Base-by-base conservation (phyloP, 2,113 vertebrate genomes). In the Hippocampus abdominalis region DNA sequence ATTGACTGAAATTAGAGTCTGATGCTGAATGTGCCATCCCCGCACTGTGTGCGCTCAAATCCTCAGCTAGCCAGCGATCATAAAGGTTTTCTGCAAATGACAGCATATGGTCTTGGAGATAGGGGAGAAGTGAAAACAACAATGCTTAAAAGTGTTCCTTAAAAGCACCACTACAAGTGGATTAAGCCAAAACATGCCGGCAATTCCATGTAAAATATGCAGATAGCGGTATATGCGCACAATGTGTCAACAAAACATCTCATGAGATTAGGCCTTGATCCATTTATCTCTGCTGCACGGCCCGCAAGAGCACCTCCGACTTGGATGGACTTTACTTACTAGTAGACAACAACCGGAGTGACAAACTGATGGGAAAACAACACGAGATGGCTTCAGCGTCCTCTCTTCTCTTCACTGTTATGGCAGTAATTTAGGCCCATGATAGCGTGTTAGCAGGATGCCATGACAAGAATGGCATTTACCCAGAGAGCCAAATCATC, bases 1-100 rank as follows among this genome's bases (percentile, higher is more conserved):
- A 95, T 93, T 90, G 88, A 93, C 93, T 94, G 93, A 95, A 96
- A 95, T 94, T 93, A 94, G 88, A 93, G 93, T 92, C 92, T 93
- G 94, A 94, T 93, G 93, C 89, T 87, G 56, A 92, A 96, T 93
- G 94, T 88, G 85, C 78, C 89, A 86, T 89, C 92, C 93, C 92
- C 91, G 86, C 92, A 93, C 91, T 91, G 83, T 53, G 74, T 66
- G 54, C 77, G 61, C 80, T 85, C 82, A 86, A 89, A 87, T 86
- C 82, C 89, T 81, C 65, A 60, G 84, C 90, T 88, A 90, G 90
- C 91, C 91, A 86, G 90, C 92, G 89, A 83, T 88, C 84, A 71
- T 75, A 84, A 86, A 81, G 93, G 93, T 92, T 77, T 85, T 93
- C 12, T 94, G 79, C 75, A 77, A 89, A 83, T 83, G 89, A 86